Evolutionary conservation across 2,888 invertebrate genomes (phyloP).

Genomic region (Celastrina argiolus): DNA sequence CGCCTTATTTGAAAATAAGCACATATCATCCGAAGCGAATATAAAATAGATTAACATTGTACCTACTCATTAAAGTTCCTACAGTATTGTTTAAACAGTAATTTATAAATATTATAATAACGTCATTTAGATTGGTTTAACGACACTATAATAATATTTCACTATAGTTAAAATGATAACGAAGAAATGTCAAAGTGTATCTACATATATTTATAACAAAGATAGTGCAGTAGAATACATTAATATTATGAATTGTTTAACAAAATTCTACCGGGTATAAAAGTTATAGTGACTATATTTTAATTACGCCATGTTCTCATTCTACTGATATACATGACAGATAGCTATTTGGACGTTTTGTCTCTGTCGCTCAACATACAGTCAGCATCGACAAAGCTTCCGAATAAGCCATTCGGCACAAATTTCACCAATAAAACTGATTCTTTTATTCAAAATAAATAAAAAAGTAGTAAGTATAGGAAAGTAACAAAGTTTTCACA

Average conservation of each 20-base stretch:
- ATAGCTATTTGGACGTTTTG: too few relatives aligned
- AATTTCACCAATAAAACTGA: too few relatives aligned
- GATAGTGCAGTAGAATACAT: not conserved
- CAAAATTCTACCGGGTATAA: not conserved
- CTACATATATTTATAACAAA: too few relatives aligned
- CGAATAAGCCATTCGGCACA: too few relatives aligned
- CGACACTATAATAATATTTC: not conserved
- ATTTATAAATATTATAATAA: not conserved
- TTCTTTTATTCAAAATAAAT: too few relatives aligned
- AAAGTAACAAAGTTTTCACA: too few relatives aligned
- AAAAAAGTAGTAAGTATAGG: too few relatives aligned
- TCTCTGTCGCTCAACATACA: too few relatives aligned
- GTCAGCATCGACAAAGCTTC: too few relatives aligned
- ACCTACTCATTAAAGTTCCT: conserved; percentile 6
- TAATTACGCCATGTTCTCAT: not conserved
- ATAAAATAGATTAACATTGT: not conserved
- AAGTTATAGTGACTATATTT: not conserved
- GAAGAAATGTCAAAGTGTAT: not conserved
- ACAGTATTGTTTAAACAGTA: not conserved
- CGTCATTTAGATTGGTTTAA: not conserved
- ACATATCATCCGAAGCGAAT: not conserved
- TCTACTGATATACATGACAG: too few relatives aligned
- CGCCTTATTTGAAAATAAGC: not conserved
- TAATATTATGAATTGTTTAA: not conserved
- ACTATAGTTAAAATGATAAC: not conserved